phyloP scores from a whole-genome alignment of 2,113 vertebrate genomes.

The Pao palembangensis region DNA sequence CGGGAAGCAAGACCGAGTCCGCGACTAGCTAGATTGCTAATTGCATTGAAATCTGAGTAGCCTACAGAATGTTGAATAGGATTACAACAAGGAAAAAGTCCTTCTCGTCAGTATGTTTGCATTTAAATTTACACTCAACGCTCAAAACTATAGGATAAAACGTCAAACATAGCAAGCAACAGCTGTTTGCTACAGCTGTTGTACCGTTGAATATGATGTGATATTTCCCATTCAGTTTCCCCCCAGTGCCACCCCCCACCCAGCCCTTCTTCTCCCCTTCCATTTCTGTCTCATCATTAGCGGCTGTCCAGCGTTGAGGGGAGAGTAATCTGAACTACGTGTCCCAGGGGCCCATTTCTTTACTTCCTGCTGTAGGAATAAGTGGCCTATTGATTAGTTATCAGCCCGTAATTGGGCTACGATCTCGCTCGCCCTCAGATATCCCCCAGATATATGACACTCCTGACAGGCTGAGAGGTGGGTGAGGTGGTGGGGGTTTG shows the following conservation, averaged over 20 bases:
- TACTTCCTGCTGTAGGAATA: conserved; percentile 99
- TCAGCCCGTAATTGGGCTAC: conserved; percentile 98
- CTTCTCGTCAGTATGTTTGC: neutral
- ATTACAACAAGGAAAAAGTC: neutral
- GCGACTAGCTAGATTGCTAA: conserved; percentile 27
- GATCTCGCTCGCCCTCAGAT: conserved; percentile 87
- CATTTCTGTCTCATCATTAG: conserved; percentile 86
- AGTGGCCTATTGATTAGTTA: conserved; percentile 99
- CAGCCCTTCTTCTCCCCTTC: conserved; percentile 64
- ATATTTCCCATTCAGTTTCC: neutral
- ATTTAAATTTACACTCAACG: neutral
- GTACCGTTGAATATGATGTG: neutral
- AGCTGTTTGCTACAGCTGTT: neutral
- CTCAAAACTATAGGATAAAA: neutral
- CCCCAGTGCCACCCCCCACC: conserved; percentile 6
- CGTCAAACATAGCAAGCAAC: neutral
- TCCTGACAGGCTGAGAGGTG: conserved; percentile 89
- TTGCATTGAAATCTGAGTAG: neutral
- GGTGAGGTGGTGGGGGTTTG: conserved; percentile 77
- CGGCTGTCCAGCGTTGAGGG: conserved; percentile 89
- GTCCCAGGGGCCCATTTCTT: conserved; percentile 97
- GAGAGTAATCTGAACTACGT: conserved; percentile 97
- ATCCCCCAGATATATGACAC: conserved; percentile 93
- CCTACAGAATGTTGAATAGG: neutral
- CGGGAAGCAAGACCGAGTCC: conserved; percentile 29